Evolutionary conservation across 2,888 invertebrate genomes (phyloP), one percentile per base, ranked within the genome.

Genomic region (Neoaliturus tenellus): DNA sequence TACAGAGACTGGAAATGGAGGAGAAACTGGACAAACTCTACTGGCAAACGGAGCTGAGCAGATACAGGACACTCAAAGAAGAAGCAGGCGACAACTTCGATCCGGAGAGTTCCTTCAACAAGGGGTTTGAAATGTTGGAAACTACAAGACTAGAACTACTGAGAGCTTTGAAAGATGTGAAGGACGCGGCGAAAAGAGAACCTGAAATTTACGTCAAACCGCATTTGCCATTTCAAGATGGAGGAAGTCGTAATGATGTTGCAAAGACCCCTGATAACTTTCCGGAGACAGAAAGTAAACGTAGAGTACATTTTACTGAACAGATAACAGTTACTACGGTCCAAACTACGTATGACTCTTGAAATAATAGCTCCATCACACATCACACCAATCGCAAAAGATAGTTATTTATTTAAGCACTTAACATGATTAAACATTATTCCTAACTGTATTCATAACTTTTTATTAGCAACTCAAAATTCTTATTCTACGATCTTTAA

Each of bases 11-110:
- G 20, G 39, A 69, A 23, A 1, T 69, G 39, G 69, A 69, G 28
- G 69, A 69, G 20, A 69, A 69, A 39, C 20, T 69, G 17, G 69
- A 69, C 69, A 69, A 69, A 39, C 39, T 69, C 8, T 39, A 69
- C n/a, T 69, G 69, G 69, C 69, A 69, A 35, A 69, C 39, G 2
- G 69, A 69, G n/a, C 31, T 39, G n/a, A 69, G 10, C n/a, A 35
- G 69, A 39, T 69, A 39, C 39, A 3, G n/a, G 12, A 20, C 20
- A 39, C n/a, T 69, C n/a, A n/a, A 23, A n/a, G 39, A 8, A n/a
- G 39, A 39, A 10, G 39, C 35, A 1, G 69, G 69, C n/a, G 69
- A 35, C 35, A 8, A 14, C 12, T 69, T 35, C 12, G 69, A 69
- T 69, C 35, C 28, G 5, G 39, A 39, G 12, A 20, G 39, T 39